Evolutionary conservation across 2,888 invertebrate genomes (phyloP), one percentile per base, ranked within the genome.

Genomic region (Ceramica pisi): DNA sequence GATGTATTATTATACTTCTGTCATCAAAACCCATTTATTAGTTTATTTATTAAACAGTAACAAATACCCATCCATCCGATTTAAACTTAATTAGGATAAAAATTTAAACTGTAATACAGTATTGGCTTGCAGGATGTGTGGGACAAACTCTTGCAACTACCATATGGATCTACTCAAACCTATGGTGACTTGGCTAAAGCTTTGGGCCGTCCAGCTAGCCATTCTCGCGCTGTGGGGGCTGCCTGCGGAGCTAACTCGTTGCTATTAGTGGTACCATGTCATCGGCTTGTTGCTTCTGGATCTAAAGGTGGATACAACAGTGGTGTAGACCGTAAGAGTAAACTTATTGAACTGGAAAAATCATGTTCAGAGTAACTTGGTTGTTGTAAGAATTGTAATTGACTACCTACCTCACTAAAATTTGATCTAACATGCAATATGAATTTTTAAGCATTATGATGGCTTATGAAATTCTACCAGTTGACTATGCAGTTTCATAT

Each of bases 301-400:
- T 91, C 93, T 4, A 92, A 91, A 67, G 95, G 75, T 0, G 74
- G 97, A 6, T 97, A 96, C 84, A 96, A 94, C 51, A 92, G 96
- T 80, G 95, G 96, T 4, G 86, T 95, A 21, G 95, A 96, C 38
- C 95, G 97, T 80, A 96, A 96, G 80, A 92, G 94, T 69, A 97
- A 96, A 96, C 86, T 97, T 61, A 88, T 96, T 71, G 87, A 95
- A 53, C 93, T 93, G 88, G 96, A 96, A 86, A 90, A 91, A 35
- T 92, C 92, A 68, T 80, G 86, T 87, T 67, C 41, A 14, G 10
- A 21, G 0, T 67, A 62, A 64, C 10, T 41, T 65, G 0, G 3
- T 38, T 60, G 50, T 12, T 44, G 21, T 23, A 35, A 3, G 14
- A 48, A 48, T 26, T 26, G 23, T 44, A 21, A 26, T 19, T 50